These are phyloP conservation scores for Frieseomelitta varia DNA, from an alignment of 1,140 invertebrate genomes.

Conservation along the genomic window DNA sequence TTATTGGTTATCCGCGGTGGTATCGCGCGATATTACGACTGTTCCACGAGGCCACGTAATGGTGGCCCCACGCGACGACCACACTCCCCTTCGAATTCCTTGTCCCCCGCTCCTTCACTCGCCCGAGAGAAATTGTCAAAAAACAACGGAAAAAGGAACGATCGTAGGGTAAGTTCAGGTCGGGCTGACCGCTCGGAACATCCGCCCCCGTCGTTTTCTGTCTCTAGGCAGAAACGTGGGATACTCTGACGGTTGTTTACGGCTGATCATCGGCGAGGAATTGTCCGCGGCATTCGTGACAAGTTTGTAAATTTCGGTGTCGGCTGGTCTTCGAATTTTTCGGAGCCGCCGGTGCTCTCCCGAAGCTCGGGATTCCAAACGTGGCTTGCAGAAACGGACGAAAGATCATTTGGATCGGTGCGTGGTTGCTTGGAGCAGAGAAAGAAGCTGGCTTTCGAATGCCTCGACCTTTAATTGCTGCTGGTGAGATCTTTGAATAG, in stretches of 20 bases:
- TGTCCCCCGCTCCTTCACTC: neutral
- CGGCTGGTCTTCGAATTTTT: neutral
- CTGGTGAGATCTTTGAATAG: neutral
- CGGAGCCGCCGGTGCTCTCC: too few relatives aligned
- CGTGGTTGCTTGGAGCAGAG: neutral
- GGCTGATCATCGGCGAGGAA: conserved; percentile 24
- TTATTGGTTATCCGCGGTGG: conserved; percentile 70
- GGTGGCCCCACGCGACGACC: conserved; percentile 72
- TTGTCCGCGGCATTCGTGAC: conserved; percentile 11
- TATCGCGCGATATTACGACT: conserved; percentile 72
- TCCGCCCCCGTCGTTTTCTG: neutral
- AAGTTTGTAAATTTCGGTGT: conserved; percentile 21
- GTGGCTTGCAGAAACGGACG: neutral
- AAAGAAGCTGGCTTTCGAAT: neutral
- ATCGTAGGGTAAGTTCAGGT: neutral
- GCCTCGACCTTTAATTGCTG: neutral
- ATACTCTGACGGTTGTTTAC: neutral
- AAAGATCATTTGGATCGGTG: neutral
- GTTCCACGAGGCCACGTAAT: conserved; percentile 65
- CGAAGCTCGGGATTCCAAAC: neutral
- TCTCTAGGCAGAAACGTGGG: neutral
- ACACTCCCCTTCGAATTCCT: conserved; percentile 35
- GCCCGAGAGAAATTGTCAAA: conserved; percentile 57
- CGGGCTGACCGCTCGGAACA: neutral
- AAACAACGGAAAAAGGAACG: conserved; percentile 30